Base-by-base conservation (phyloP, 2,113 vertebrate genomes). In the Chinchilla lanigera region DNA sequence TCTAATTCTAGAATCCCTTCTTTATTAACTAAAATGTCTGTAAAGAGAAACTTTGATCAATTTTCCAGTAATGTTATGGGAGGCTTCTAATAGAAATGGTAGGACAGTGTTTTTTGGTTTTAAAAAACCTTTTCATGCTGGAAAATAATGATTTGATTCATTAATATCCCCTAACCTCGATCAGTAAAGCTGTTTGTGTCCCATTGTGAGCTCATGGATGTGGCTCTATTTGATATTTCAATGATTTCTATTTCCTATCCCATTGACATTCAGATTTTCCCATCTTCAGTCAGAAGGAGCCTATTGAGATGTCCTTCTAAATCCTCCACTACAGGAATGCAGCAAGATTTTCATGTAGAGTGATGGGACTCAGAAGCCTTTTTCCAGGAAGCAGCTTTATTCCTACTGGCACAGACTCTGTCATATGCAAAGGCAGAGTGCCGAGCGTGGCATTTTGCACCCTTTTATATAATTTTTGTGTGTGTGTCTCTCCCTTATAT, bases 11-110 rank as follows among this genome's bases (percentile, higher is more conserved):
- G n/a, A 38, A 81, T 28, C 38, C 6, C 1, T 78, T 50, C 19
- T 50, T 86, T 80, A 65, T n/a, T 80, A 89, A 6, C n/a, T 81
- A 61, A 92, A 81, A 60, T 5, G 61, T 65, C 44, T 85, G 56
- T 30, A 61, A 87, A 94, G 54, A 93, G 24, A 91, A 93, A 81
- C 19, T 63, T 93, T 96, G 19, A n/a, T 58, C 33, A 93, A 50
- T 10, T 90, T 78, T 82, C 82, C 33, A 44, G 61, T 73, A 71
- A 69, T 80, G 50, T 58, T 14, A 22, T 83, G 19, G 26, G 14
- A 89, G 26, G 90, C 1, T 86, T 89, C 41, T 63, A 84, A 63
- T 58, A 33, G 33, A 95, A 90, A 60, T 78, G 47, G 4, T 56
- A 88, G 6, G 13, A 58, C 61, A 83, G 12, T 24, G 12, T 60